phyloP scores from a whole-genome alignment of 2,113 vertebrate species.

The Orthonyx spaldingii region DNA sequence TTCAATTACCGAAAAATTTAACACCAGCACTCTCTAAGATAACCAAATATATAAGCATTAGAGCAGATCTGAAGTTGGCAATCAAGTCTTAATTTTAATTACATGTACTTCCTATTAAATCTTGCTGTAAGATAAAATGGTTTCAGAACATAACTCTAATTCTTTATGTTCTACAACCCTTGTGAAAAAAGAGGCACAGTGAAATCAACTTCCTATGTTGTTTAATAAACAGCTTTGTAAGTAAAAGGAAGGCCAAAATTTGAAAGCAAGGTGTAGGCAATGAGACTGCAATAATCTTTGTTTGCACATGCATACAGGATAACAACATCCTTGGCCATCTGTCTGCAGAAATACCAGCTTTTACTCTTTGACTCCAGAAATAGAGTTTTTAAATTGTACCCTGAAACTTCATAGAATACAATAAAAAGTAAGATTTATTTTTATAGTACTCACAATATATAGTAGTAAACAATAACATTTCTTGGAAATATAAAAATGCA shows the following conservation, averaged over 20 bases:
- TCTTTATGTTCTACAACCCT: background rate
- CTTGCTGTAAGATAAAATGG: background rate
- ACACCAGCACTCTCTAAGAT: background rate
- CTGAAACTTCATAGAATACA: background rate
- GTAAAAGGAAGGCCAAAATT: constrained; percentile 10
- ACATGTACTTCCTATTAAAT: background rate
- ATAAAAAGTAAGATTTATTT: constrained; percentile 30
- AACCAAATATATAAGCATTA: background rate
- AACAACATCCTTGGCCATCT: constrained; percentile 20
- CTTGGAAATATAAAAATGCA: background rate
- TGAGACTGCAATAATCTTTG: background rate
- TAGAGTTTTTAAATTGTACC: background rate
- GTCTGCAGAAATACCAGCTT: background rate
- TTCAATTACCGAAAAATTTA: constrained; percentile 6
- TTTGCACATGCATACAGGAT: background rate
- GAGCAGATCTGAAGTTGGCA: background rate
- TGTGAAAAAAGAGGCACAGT: background rate
- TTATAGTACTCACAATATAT: background rate
- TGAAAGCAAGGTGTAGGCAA: background rate
- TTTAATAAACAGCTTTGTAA: background rate
- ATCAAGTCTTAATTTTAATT: constrained; percentile 31
- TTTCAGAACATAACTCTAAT: background rate
- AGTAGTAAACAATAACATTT: constrained; percentile 24
- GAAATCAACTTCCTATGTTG: background rate
- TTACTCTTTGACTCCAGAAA: background rate